phyloP scores from a whole-genome alignment of 1,140 invertebrate genomes.

The Myzus persicae region DNA sequence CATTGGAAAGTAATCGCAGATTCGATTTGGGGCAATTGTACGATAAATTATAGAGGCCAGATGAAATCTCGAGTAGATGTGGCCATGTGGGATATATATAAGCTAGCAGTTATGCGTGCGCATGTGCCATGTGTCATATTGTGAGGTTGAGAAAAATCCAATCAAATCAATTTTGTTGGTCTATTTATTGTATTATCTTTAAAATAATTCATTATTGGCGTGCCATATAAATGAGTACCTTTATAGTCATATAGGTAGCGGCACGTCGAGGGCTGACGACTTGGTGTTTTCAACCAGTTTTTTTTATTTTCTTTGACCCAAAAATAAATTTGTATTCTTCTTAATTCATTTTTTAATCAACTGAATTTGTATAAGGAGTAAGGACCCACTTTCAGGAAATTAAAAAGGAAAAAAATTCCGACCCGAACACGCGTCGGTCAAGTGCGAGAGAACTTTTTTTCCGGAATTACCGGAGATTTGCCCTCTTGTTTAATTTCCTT shows the following conservation, averaged over 20 bases:
- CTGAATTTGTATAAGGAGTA: slow-evolving; percentile 30
- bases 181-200: neutral
- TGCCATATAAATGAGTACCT: neutral
- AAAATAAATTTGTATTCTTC: slow-evolving; percentile 24
- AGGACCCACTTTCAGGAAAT: slow-evolving; percentile 43
- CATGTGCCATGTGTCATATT: neutral
- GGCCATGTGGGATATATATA: neutral
- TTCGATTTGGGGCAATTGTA: neutral
- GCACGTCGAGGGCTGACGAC: neutral
- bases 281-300: neutral
- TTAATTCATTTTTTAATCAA: slow-evolving; percentile 53
- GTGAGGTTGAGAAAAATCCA: neutral
- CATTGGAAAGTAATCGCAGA: neutral
- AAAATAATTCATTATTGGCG: neutral
- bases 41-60: neutral
- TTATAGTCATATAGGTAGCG: neutral
- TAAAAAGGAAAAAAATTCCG: slow-evolving; percentile 56
- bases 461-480: slow-evolving; percentile 49
- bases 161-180: neutral
- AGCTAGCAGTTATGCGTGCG: neutral
- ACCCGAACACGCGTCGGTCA: slow-evolving; percentile 48
- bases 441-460: slow-evolving; percentile 26
- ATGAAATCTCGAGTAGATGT: neutral
- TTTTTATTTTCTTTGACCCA: neutral
- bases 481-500: slow-evolving; percentile 57